Conservation (phyloP, 2,888 invertebrate species). For the Cetonia aurata region DNA sequence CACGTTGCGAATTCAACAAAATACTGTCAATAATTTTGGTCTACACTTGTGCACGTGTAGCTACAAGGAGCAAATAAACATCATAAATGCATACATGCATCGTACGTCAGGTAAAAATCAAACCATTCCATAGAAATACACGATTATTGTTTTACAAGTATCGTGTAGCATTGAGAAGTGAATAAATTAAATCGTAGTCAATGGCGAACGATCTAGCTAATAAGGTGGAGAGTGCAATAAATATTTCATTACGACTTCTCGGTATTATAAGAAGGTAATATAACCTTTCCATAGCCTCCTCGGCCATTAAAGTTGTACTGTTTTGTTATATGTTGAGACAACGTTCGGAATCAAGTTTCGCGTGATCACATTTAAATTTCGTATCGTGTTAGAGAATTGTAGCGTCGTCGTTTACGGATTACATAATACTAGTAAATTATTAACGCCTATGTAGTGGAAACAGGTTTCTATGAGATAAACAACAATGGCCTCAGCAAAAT, state of each 20-base stretch:
- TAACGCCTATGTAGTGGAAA: too few species aligned
- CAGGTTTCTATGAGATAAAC: too few species aligned
- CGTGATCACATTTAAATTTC: too few species aligned
- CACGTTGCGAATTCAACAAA: constrained; percentile 21
- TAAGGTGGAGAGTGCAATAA: neutral
- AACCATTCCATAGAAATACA: constrained; percentile 1
- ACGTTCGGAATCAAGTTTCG: too few species aligned
- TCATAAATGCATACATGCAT: too few species aligned
- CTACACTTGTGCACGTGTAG: neutral
- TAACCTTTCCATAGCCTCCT: neutral
- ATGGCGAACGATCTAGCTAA: constrained; percentile 6
- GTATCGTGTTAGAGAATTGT: too few species aligned
- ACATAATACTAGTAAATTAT: too few species aligned
- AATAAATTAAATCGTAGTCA: constrained; percentile 14
- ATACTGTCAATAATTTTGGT: neutral
- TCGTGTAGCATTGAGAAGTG: neutral
- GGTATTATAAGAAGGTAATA: neutral
- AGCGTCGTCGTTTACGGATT: too few species aligned
- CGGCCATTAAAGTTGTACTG: too few species aligned
- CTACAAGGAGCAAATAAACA: too few species aligned
- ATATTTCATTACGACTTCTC: constrained; percentile 9
- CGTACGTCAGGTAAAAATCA: neutral
- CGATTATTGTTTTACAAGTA: constrained; percentile 1
- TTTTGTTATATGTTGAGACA: too few species aligned
- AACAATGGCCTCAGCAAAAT: too few species aligned